Evolutionary conservation across 2,888 invertebrate genomes (phyloP).

Genomic region (Embidobia sp.): DNA sequence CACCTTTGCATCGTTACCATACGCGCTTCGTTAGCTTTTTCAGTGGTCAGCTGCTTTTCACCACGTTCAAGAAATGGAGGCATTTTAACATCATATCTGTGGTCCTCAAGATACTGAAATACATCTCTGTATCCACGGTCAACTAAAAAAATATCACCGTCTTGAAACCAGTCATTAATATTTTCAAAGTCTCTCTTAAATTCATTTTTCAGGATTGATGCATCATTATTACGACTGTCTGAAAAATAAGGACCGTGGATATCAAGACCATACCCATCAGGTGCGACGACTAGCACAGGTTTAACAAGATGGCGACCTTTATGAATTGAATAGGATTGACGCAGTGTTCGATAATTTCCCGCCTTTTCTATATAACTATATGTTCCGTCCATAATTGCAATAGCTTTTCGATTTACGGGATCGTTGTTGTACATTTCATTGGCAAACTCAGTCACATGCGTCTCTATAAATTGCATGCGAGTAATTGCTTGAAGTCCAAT

Average conservation of each 20-base stretch:
- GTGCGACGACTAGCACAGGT: constrained; percentile 34
- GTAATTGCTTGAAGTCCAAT: constrained; percentile 59
- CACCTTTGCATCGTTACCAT: constrained; percentile 21
- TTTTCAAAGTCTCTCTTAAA: neutral
- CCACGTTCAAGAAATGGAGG: neutral
- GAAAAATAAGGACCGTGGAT: constrained; percentile 32
- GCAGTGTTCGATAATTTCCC: constrained; percentile 50
- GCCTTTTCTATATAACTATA: constrained; percentile 59
- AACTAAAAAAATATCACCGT: constrained; percentile 11
- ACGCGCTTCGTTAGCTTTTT: constrained; percentile 16
- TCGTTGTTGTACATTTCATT: constrained; percentile 58
- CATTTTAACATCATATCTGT: neutral
- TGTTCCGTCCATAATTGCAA: constrained; percentile 50
- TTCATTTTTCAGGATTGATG: neutral
- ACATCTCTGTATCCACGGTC: constrained; percentile 24
- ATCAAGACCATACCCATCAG: constrained; percentile 22
- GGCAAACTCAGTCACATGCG: constrained; percentile 43
- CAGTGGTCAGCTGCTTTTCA: neutral
- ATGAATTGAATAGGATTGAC: constrained; percentile 44
- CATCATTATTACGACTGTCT: constrained; percentile 16
- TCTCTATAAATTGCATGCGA: constrained; percentile 29
- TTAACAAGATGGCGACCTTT: constrained; percentile 59
- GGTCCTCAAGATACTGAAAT: neutral
- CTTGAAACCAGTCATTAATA: constrained; percentile 12
- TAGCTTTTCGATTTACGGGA: constrained; percentile 33